Percentiles rank a stretch among this genome's conserved stretches.
Evolutionary conservation across 2,113 vertebrate species (phyloP).

Genomic region (Perccottus glenii): DNA sequence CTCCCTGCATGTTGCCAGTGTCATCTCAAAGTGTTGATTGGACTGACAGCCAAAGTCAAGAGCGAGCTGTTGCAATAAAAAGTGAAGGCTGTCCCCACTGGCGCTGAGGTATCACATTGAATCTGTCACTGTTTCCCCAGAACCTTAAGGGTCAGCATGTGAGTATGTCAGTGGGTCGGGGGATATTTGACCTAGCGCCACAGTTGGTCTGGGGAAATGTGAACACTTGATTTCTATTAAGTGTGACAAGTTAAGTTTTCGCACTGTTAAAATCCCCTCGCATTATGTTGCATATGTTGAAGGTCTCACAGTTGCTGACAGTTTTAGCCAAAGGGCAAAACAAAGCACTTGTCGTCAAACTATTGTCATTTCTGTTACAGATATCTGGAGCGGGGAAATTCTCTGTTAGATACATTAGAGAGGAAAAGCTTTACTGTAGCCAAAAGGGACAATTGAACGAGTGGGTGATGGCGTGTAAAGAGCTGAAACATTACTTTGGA

Average conservation of each 20-base stretch:
- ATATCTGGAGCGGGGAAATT: background rate
- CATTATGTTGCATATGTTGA: slow-evolving; percentile 44
- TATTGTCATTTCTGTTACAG: slow-evolving; percentile 9
- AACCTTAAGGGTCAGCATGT: slow-evolving; percentile 43
- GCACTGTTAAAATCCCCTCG: slow-evolving; percentile 19
- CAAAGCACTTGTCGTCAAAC: slow-evolving; percentile 10
- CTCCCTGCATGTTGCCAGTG: slow-evolving; percentile 26
- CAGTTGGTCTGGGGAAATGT: slow-evolving; percentile 33
- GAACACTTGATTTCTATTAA: slow-evolving; percentile 32
- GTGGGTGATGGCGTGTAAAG: slow-evolving; percentile 1
- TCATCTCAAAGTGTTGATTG: slow-evolving; percentile 50
- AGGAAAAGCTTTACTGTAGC: slow-evolving; percentile 13
- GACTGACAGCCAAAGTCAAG: slow-evolving; percentile 41
- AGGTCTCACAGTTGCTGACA: slow-evolving; percentile 27
- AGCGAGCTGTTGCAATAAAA: slow-evolving; percentile 15
- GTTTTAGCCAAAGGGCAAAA: slow-evolving; percentile 20
- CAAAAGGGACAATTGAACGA: slow-evolving; percentile 12
- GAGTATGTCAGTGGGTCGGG: slow-evolving; percentile 23
- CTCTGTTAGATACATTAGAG: slow-evolving; percentile 13
- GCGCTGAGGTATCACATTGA: slow-evolving; percentile 32
- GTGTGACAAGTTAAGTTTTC: slow-evolving; percentile 35
- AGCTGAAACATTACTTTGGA: slow-evolving; percentile 1
- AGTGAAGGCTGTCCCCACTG: slow-evolving; percentile 20
- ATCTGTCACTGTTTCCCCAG: slow-evolving; percentile 46
- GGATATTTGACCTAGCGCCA: slow-evolving; percentile 49